Evolutionary conservation across 2,113 vertebrate genomes (phyloP).

Genomic region (Numenius arquata): DNA sequence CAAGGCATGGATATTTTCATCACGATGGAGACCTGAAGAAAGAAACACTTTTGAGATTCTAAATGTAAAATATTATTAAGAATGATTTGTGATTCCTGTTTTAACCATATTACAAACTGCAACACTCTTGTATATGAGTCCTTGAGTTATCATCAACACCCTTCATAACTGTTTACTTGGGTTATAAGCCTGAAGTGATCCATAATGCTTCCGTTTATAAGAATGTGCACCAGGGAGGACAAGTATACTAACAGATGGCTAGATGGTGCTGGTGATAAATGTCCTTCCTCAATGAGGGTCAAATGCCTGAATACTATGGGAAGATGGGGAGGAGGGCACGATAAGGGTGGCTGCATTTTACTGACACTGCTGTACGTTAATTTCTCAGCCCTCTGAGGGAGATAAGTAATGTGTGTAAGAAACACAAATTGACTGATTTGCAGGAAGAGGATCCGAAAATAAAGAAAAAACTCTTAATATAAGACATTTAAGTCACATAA

Average conservation of each 20-base stretch:
- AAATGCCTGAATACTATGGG: slow-evolving; percentile 25
- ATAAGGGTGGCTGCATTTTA: neutral
- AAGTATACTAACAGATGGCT: slow-evolving; percentile 26
- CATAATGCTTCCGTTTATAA: slow-evolving; percentile 50
- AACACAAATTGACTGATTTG: neutral
- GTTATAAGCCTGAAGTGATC: slow-evolving; percentile 43
- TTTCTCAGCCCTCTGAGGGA: neutral
- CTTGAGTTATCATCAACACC: slow-evolving; percentile 53
- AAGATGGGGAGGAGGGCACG: neutral
- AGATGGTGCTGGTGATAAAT: slow-evolving; percentile 48
- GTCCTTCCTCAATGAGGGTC: slow-evolving; percentile 19
- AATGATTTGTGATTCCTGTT: slow-evolving; percentile 28
- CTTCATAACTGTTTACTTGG: slow-evolving; percentile 52
- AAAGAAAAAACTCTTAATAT: neutral
- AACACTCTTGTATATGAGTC: neutral
- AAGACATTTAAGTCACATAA: neutral
- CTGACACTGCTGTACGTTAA: neutral
- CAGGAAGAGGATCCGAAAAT: slow-evolving; percentile 1
- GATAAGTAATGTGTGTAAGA: neutral
- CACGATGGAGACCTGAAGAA: neutral
- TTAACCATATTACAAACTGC: neutral
- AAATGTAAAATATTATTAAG: neutral
- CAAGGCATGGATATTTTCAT: neutral
- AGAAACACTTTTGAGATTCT: neutral
- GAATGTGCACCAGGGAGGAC: neutral